Evolutionary conservation across 1,140 invertebrate genomes (phyloP), one percentile per base, ranked within the genome.

Genomic region (Portunus trituberculatus): DNA sequence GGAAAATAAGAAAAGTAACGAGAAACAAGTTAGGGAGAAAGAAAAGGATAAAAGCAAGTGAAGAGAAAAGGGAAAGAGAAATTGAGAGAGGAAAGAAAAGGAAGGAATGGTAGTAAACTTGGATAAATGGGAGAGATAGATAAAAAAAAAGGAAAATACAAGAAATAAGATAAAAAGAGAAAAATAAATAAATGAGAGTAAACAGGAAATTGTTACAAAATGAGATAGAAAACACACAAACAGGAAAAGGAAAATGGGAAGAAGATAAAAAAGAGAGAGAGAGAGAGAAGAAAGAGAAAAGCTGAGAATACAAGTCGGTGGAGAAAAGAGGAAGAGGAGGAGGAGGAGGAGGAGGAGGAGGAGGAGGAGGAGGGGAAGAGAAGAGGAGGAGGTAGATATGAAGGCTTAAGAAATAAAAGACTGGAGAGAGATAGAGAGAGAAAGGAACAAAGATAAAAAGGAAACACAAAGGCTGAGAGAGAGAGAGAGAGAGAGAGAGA

Each of bases 1-100:
- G n/a, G 91, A 92, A 10, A 10, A n/a, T n/a, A 32, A 48, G 90
- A 32, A 67, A 92, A 59, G n/a, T 46, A 45, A 3, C 29, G 28
- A 89, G 39, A 20, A 89, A 39, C 12, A 48, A 25, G 48, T 31
- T 14, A n/a, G 48, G 67, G 48, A 59, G 67, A 7, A 28, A 84
- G 29, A 25, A 67, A 84, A 32, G 25, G n/a, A n/a, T n/a, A n/a
- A n/a, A 76, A 83, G 91, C 76, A 76, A 25, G 76, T 82, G 67
- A 25, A 76, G 83, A 76, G n/a, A 67, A 92, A 67, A 92, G 14
- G n/a, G 86, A 45, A n/a, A n/a, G n/a, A n/a, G n/a, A n/a, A n/a
- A n/a, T n/a, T n/a, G 88, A 28, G 45, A 48, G 25, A 28, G 46
- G 6, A 52, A 52, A 52, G 48, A 14, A 14, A 52, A 14, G 14